phyloP scores from a whole-genome alignment of 2,888 invertebrate genomes.

The Steinernema hermaphroditum region DNA sequence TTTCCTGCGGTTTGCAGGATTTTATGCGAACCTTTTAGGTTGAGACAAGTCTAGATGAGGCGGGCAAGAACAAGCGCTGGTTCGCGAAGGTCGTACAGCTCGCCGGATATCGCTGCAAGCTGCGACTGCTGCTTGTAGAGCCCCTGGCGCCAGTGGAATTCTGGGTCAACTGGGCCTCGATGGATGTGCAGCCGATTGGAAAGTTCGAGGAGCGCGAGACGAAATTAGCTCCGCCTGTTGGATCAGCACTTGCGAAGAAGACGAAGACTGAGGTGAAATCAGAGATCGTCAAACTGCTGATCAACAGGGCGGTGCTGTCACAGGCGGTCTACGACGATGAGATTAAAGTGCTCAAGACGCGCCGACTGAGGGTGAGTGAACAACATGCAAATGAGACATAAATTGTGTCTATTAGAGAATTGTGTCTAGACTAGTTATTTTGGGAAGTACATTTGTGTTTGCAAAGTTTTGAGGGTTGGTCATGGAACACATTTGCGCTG shows the following conservation, averaged over 20 bases:
- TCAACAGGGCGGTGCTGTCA: not conserved
- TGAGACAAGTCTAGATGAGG: not conserved
- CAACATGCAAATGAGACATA: no score
- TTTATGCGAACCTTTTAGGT: not conserved
- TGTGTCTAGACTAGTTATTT: no score
- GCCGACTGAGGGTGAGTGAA: not conserved
- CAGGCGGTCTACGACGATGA: not conserved
- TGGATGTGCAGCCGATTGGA: not conserved
- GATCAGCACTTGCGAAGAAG: not conserved
- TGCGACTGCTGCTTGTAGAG: not conserved
- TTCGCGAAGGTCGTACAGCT: not conserved
- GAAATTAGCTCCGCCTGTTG: not conserved
- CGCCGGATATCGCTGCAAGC: not conserved
- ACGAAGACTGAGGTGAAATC: not conserved
- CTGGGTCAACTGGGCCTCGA: constrained; percentile 17
- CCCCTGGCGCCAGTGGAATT: constrained; percentile 1
- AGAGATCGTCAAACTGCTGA: no score
- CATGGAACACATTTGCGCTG: no score
- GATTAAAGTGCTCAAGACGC: not conserved
- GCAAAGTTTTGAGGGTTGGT: no score
- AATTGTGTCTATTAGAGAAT: no score
- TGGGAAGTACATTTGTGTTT: not conserved
- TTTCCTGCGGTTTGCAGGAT: not conserved
- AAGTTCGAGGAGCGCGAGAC: no score
- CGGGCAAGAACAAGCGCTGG: not conserved